A percentile compares a stretch with the other conserved stretches of the same genome.
These are phyloP conservation scores for Heliconius hermathena DNA, from an alignment of 1,140 invertebrate species.

Conservation along the genomic window DNA sequence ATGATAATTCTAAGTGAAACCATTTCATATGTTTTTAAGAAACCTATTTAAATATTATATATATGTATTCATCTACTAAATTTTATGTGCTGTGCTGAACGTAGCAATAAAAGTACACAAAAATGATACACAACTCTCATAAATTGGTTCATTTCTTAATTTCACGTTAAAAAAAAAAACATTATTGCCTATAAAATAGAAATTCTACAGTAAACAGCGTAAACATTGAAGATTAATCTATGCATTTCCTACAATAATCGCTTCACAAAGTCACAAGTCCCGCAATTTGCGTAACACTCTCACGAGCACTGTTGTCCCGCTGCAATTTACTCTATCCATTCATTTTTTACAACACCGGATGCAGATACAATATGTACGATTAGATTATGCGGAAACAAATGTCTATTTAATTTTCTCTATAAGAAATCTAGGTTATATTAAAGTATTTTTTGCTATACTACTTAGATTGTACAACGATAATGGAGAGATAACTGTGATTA, in stretches of 20 bases:
- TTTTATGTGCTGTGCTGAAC: no score
- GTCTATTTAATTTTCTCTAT: not conserved
- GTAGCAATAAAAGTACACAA: not conserved
- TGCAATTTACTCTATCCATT: conserved; percentile 23
- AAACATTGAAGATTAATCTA: not conserved
- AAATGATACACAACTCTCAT: not conserved
- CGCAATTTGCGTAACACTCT: conserved; percentile 20
- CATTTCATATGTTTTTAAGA: not conserved
- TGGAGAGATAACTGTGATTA: not conserved
- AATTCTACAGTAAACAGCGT: not conserved
- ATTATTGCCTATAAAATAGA: not conserved
- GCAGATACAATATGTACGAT: conserved; percentile 19
- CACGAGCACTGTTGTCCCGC: conserved; percentile 16
- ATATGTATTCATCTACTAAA: no score
- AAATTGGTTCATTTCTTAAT: no score
- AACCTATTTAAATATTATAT: no score
- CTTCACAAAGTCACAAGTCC: not conserved
- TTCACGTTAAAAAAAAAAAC: no score
- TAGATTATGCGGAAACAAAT: conserved; percentile 13
- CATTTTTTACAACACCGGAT: conserved; percentile 21
- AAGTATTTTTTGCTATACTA: not conserved
- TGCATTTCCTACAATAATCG: not conserved
- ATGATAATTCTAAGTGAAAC: not conserved
- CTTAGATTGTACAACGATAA: not conserved
- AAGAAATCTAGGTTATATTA: conserved; percentile 8